Evolutionary conservation across 2,797 vertebrate species (phyloP), one percentile per base, ranked within the genome.

Genomic region (Chelon labrosus): DNA sequence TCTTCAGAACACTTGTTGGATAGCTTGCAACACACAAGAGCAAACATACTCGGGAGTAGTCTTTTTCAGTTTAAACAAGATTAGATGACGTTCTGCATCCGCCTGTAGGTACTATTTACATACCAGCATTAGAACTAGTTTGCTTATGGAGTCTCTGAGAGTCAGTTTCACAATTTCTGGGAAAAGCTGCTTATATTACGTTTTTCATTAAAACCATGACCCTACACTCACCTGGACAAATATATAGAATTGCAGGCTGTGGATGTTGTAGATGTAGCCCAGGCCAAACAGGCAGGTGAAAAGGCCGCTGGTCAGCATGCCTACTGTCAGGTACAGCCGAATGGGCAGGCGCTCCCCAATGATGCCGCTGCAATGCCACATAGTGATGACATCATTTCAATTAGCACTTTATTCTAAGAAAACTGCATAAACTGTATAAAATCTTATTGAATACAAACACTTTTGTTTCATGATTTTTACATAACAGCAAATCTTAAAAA

Each of bases 341-440:
- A 99, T 95, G 3, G 98, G 96, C 44, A 99, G 92, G 1, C 98
- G 97, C 87, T 99, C 98, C 1, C 98, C 97, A 0, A 99, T 98
- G 64, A 99, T 96, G 20, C 98, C 98, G 0, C 98, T 99, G 87
- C 8, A 68, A 1, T 46, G 55, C 22, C 3, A 35, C 19, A 58
- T 5, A 22, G 27, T 39, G 22, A 31, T 49, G 51, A 83, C 74
- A 78, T 69, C 12, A 76, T 9, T 41, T 55, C 22, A 62, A 55
- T 3, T 20, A 55, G 3, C 19, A 63, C n/a, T 35, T 42, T 51
- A 11, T 7, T 35, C 9, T 22, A 17, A 27, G 25, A 27, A 27
- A 27, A 27, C 25, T 3, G 25, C 25, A 46, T n/a, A 2, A 46
- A 46, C 17, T 46, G 44, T 9, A n/a, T 46, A 2, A 46, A 46